A percentile compares a stretch with the other conserved stretches of the same genome.
Conservation (phyloP, 2,888 invertebrate species). For the Conomelus anceps region DNA sequence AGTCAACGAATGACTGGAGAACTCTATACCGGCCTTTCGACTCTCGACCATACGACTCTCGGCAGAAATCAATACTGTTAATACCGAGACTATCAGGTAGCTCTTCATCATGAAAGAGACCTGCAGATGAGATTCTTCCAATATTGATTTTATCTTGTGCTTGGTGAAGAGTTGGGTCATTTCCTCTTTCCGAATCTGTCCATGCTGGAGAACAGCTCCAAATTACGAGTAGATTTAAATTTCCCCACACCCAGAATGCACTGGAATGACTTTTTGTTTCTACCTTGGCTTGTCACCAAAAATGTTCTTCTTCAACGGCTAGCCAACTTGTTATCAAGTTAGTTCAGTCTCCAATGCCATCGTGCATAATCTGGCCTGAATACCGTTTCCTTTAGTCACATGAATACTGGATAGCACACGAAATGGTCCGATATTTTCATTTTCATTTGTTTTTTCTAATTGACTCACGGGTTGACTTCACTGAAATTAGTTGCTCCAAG, state of each 20-base stretch:
- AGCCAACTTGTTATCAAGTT: not conserved
- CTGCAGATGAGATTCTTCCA: not conserved
- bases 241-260: not conserved
- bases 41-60: no score
- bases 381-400: not conserved
- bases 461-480: no score
- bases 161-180: not conserved
- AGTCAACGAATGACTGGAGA: not conserved
- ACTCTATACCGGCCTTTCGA: no score
- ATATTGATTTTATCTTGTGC: not conserved
- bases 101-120: not conserved
- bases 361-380: not conserved
- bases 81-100: not conserved
- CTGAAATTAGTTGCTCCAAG: no score
- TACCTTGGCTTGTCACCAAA: not conserved
- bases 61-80: not conserved
- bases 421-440: no score
- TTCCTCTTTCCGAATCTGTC: not conserved
- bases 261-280: not conserved
- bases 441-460: no score
- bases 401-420: not conserved
- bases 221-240: not conserved
- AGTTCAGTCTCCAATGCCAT: not conserved
- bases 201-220: not conserved
- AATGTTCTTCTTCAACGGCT: not conserved